These are phyloP conservation scores for Tribolium castaneum DNA, from an alignment of 1,140 invertebrate species.

Conservation along the genomic window DNA sequence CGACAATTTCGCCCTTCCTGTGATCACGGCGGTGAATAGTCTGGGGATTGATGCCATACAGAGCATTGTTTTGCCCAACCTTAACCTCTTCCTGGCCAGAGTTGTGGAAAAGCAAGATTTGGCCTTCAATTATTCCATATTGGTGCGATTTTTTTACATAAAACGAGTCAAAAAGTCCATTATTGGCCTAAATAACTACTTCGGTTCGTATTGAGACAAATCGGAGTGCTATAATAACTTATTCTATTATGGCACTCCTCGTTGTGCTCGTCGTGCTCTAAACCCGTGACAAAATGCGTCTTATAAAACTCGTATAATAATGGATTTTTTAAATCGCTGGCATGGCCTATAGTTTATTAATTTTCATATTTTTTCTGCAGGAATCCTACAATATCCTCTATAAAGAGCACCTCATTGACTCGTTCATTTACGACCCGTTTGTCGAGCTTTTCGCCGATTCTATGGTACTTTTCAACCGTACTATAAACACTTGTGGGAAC, in stretches of 20 bases:
- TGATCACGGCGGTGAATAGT: slow-evolving; percentile 54
- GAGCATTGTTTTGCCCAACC: slow-evolving; percentile 52
- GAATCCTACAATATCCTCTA: slow-evolving; percentile 35
- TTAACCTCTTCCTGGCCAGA: slow-evolving; percentile 48
- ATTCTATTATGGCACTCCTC: no score
- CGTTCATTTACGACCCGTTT: neutral
- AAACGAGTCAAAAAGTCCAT: no score
- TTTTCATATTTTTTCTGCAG: slow-evolving; percentile 25
- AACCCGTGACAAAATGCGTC: no score
- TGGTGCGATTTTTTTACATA: no score
- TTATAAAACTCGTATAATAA: no score
- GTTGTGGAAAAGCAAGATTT: slow-evolving; percentile 39
- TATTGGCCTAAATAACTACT: no score
- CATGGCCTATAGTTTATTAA: no score
- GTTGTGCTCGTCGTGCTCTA: no score
- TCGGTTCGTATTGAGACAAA: no score
- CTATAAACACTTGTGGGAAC: slow-evolving; percentile 1
- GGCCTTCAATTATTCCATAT: slow-evolving; percentile 47
- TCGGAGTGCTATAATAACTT: no score
- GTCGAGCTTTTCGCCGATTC: neutral
- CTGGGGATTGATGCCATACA: slow-evolving; percentile 56
- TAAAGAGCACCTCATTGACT: slow-evolving; percentile 4
- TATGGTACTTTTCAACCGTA: neutral
- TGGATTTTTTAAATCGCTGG: no score
- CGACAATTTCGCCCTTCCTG: slow-evolving; percentile 46